Evolutionary conservation across 2,888 invertebrate species (phyloP).

Genomic region (Augiades crinisus): DNA sequence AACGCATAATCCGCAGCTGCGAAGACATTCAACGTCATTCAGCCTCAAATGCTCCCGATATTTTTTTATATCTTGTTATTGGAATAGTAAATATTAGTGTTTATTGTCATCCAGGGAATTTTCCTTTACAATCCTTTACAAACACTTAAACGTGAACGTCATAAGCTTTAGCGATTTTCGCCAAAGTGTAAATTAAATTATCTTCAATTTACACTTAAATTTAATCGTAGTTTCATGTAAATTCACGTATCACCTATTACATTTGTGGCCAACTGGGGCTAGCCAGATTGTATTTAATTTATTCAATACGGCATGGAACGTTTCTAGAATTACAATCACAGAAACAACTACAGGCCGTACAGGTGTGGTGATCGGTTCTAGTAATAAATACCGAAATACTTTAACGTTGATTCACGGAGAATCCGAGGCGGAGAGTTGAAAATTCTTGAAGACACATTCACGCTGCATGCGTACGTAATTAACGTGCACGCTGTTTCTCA

Average conservation of each 20-base stretch:
- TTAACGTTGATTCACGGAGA: constrained; percentile 12
- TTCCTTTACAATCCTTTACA: not conserved
- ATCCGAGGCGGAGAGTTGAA: constrained; percentile 18
- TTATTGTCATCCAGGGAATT: not conserved
- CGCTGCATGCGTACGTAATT: constrained; percentile 45
- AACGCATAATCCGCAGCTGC: not conserved
- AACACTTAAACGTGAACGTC: not conserved
- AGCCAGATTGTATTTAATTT: not conserved
- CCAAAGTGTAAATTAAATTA: constrained; percentile 3
- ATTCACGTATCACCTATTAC: not conserved
- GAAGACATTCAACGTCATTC: not conserved
- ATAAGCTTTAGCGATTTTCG: not conserved
- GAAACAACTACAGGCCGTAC: no score
- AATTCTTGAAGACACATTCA: constrained; percentile 23
- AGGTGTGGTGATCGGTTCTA: not conserved
- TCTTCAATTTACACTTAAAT: not conserved
- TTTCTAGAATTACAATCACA: constrained; percentile 3
- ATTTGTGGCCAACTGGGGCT: not conserved
- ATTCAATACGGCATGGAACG: not conserved
- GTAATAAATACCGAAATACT: constrained; percentile 5
- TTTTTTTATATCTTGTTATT: not conserved
- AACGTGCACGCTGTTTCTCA: constrained; percentile 57
- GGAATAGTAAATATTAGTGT: not conserved
- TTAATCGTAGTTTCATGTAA: no score
- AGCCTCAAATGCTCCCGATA: not conserved